Base-by-base conservation (phyloP, 2,113 vertebrate species). In the Danio rerio region DNA sequence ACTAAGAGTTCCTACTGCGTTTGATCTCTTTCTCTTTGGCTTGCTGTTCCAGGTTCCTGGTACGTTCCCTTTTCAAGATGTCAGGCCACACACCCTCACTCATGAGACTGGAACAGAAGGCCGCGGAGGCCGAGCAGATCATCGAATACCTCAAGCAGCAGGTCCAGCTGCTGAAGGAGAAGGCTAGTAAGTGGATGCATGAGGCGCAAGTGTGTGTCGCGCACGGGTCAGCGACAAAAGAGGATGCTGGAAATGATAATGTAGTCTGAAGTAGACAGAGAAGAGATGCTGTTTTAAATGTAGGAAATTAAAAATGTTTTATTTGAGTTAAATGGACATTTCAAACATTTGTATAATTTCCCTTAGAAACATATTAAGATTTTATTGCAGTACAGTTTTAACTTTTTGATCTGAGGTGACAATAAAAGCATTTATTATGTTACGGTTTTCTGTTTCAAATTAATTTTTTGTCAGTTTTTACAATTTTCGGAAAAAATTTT, bases 61-160 rank as follows among this genome's bases (percentile, higher is more conserved):
- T 89, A 68, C 92, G 91, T 78, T 93, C 93, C 69, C 81, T 96
- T 59, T 66, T 92, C 85, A 99, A 94, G 94, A 99, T 99, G 98
- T 95, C 96, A 75, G 90, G 92, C 71, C 94, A 89, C 89, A 95
- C 93, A 70, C 92, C 95, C 79, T 88, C 95, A 74, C 89, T 99
- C 90, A 91, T 93, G 93, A 95, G 96, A 85, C 89, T 99, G 92
- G 96, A 99, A 84, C 96, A 97, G 92, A 95, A 97, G 80, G 96
- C 97, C 5, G 92, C 94, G 4, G 98, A 99, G 84, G 98, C 97
- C 0, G 98, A 99, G 91, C 95, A 97, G 92, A 92, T 99, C 88
- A 99, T 99, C 81, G 96, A 96, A 75, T 98, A 96, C 90, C 96
- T 99, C 75, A 99, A 98, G 89, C 96, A 98, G 72, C 98, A 98